Base-by-base conservation (phyloP, 23 tunicate species). In the Trididemnum clinides region DNA sequence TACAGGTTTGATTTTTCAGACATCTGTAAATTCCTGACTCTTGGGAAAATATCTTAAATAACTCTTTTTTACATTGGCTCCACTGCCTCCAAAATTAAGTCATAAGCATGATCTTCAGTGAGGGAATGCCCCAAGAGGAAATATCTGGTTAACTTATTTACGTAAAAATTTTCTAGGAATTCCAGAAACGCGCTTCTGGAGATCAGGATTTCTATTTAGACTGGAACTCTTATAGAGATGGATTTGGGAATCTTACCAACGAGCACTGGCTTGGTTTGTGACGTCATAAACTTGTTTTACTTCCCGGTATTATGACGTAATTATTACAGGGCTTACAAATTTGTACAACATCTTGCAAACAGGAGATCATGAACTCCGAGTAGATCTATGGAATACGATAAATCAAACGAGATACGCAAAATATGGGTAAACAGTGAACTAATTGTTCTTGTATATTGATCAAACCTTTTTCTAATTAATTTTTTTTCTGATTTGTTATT, bases 201-300 rank as follows among this genome's bases (percentile, higher is more conserved):
- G 36, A 30, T 29, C 10, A 4, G 36, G 75, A 33, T 23, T 69
- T 69, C 36, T 29, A 69, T 20, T 30, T 69, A 30, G 75, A 69
- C 22, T 69, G 36, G 36, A 30, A 19, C 10, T 10, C 12, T 7
- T 69, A 69, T 33, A 6, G 38, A 20, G 15, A 69, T 19, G 75
- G 75, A 69, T 69, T 69, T 20, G 75, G 75, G 25, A 69, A 69
- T 20, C 28, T 10, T 4, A 5, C 36, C 36, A 23, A 30, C 6
- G 75, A 69, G 38, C 38, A 69, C 38, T 69, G 75, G 75, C 6
- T 69, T 3, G 75, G 75, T 69, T 28, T 28, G 75, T 30, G n/a
- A n/a, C n/a, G n/a, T 44, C 15, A 44, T 44, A 44, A 10, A 15
- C 10, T 44, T 44, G 10, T 44, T 10, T 7, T 15, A 44, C 15